These are phyloP conservation scores for Enteromius unitaeniatus DNA, from an alignment of 2,797 vertebrate genomes.

Conservation along the genomic window DNA sequence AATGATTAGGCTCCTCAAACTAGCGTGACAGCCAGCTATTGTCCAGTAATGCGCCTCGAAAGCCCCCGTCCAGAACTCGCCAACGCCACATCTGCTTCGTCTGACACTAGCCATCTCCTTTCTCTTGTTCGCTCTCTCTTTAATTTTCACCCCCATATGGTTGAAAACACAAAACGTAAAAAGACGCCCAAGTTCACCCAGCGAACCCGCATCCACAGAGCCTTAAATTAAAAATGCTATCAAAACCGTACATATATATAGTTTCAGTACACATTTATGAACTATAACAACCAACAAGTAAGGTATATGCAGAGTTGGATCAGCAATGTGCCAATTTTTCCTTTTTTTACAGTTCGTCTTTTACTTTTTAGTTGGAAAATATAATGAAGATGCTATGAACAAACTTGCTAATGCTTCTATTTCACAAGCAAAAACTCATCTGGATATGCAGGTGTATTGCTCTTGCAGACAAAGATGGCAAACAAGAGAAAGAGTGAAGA, in stretches of 20 bases:
- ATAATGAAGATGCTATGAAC: neutral
- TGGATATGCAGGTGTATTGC: conserved; percentile 1
- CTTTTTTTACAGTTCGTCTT: neutral
- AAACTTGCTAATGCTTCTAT: neutral
- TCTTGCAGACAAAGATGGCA: neutral
- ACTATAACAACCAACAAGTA: neutral
- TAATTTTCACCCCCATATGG: conserved; percentile 34
- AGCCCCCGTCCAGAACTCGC: conserved; percentile 69
- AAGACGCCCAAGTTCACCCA: neutral
- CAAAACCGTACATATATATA: neutral
- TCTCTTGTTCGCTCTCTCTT: conserved; percentile 59
- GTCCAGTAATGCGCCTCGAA: conserved; percentile 74
- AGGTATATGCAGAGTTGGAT: neutral
- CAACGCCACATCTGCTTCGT: conserved; percentile 77
- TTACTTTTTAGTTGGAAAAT: neutral
- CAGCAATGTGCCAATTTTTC: neutral
- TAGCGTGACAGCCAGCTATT: conserved; percentile 81
- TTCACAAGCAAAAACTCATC: conserved; percentile 16
- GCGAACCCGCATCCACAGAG: neutral
- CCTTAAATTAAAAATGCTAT: neutral
- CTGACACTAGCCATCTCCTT: conserved; percentile 62
- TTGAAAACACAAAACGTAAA: conserved; percentile 41
- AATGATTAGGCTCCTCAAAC: conserved; percentile 83
- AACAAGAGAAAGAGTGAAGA: conserved; percentile 14
- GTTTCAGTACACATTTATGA: neutral